Percentiles rank a stretch among this genome's conserved stretches.
phyloP scores from a whole-genome alignment of 2,888 invertebrate species.

The Mimachlamys varia region DNA sequence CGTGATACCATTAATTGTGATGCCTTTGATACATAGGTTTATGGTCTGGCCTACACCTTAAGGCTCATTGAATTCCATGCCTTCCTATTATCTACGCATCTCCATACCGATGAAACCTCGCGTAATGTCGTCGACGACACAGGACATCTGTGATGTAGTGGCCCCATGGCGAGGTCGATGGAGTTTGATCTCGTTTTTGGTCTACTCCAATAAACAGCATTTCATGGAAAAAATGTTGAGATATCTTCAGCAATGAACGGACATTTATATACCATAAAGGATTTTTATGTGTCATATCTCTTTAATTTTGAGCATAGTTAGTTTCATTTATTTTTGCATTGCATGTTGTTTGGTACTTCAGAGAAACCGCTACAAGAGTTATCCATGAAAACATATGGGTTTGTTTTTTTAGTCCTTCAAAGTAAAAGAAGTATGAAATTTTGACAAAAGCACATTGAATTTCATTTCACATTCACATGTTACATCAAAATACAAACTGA shows the following conservation, averaged over 20 bases:
- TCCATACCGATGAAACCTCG: neutral
- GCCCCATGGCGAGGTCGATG: neutral
- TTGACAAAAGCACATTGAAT: too few species aligned
- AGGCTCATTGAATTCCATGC: constrained; percentile 34
- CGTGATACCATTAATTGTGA: constrained; percentile 7
- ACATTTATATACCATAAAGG: neutral
- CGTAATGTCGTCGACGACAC: neutral
- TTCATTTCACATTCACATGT: too few species aligned
- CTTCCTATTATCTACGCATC: constrained; percentile 1
- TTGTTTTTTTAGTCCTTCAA: neutral
- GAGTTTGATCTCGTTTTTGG: constrained; percentile 24
- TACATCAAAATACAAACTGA: too few species aligned
- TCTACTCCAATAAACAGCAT: neutral
- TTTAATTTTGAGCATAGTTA: neutral
- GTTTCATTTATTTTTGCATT: neutral
- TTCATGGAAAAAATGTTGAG: neutral
- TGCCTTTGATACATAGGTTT: neutral
- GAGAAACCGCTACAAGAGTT: neutral
- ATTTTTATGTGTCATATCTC: neutral
- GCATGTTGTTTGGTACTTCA: neutral
- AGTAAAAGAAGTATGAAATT: too few species aligned
- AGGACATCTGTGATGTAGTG: neutral
- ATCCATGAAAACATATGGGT: neutral
- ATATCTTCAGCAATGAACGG: neutral
- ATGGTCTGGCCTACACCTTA: neutral